Evolutionary conservation across 2,888 invertebrate genomes (phyloP), one percentile per base, ranked within the genome.

Genomic region (Nowickia ferox): DNA sequence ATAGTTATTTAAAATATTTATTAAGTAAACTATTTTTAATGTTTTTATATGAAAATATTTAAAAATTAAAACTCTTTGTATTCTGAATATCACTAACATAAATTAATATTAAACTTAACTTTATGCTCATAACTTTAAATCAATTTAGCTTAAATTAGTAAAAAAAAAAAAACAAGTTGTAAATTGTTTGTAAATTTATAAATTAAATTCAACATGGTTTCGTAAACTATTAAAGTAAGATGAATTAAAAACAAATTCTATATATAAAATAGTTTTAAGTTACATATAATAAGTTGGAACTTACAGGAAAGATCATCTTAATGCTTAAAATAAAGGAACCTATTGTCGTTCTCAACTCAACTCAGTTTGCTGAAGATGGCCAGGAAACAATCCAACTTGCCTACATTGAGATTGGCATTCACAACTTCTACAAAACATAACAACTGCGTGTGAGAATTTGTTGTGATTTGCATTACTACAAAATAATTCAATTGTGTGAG

Each of bases 131-230:
- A 57, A 68, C 38, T 15, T 65, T 59, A 72, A 46, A 38, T 59
- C n/a, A 1, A 38, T 48, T 44, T 66, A 66, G 63, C 19, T 17
- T 13, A n/a, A 48, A 53, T 38, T n/a, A n/a, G 9, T 11, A 44
- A n/a, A 17, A 51, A n/a, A 30, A 51, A 13, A 48, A 22, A 69
- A 38, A 15, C 38, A 55, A 2, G 10, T n/a, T 66, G 66, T 74
- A 66, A 66, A 81, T 68, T 74, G 8, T 53, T 46, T 75, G 44
- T 76, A 74, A 42, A 75, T 57, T 17, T 63, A 15, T 53, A 75
- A 55, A 65, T 61, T 17, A 30, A 59, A 81, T 59, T 46, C 51
- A 85, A 84, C 84, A 81, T 87, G 88, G 88, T 88, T 88, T 88
- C 88, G 80, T 87, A 85, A 87, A 84, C 84, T 87, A 86, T 19